Conservation (phyloP, 2,888 invertebrate species). For the Drosophila flavopinicola region DNA sequence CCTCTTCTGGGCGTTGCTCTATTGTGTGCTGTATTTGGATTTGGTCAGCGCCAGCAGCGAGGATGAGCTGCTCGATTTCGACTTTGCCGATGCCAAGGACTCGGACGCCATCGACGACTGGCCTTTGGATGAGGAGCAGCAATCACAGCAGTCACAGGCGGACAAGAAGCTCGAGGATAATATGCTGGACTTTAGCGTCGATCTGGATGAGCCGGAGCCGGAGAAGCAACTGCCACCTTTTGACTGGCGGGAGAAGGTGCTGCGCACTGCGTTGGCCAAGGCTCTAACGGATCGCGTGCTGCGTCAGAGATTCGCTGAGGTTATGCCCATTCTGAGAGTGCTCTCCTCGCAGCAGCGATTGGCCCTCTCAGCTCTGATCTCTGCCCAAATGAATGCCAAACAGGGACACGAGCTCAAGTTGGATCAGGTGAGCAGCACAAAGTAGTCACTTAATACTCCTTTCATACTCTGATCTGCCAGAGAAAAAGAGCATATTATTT, state of each 20-base stretch:
- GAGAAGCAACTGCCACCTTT: conserved; percentile 69
- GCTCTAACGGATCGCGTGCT: conserved; percentile 87
- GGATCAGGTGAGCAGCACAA: conserved; percentile 85
- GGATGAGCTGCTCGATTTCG: conserved; percentile 78
- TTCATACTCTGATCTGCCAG: no score
- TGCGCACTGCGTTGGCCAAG: conserved; percentile 86
- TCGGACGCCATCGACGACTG: conserved; percentile 77
- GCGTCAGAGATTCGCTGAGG: conserved; percentile 87
- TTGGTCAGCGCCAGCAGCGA: conserved; percentile 61
- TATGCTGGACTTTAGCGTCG: conserved; percentile 70
- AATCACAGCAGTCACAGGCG: conserved; percentile 43
- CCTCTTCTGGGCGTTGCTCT: conserved; percentile 72
- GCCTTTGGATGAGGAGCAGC: conserved; percentile 70
- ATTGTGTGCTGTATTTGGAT: conserved; percentile 66
- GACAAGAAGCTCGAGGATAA: conserved; percentile 59
- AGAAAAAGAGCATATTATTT: no score
- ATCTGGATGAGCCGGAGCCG: conserved; percentile 64
- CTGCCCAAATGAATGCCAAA: conserved; percentile 87
- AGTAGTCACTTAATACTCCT: neutral
- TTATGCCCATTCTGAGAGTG: conserved; percentile 88
- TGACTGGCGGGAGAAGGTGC: conserved; percentile 85
- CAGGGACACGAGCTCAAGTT: conserved; percentile 85
- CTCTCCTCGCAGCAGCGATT: conserved; percentile 87
- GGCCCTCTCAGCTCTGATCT: conserved; percentile 87
- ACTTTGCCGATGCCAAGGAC: conserved; percentile 80